These are phyloP conservation scores for Trichacis sp. DNA, from an alignment of 2,888 invertebrate species.

Conservation along the genomic window DNA sequence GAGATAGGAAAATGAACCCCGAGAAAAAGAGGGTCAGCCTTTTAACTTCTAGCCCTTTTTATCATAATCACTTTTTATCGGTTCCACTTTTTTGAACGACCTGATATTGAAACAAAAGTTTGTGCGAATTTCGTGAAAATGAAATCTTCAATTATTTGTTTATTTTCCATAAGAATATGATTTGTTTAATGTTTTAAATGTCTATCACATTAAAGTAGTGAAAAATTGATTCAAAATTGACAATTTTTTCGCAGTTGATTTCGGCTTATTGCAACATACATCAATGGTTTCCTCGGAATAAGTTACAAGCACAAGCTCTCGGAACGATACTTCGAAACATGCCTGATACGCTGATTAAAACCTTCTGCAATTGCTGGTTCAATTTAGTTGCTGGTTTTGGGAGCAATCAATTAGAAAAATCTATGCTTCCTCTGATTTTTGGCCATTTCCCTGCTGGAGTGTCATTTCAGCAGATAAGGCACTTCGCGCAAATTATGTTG, in stretches of 20 bases:
- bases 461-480: conserved; percentile 66
- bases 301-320: conserved; percentile 58
- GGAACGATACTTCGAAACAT: conserved; percentile 58
- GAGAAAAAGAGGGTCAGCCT: too few relatives aligned
- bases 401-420: conserved; percentile 67
- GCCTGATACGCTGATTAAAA: conserved; percentile 57
- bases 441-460: conserved; percentile 68
- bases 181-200: too few relatives aligned
- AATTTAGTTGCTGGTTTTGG: conserved; percentile 70
- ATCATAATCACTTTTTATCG: too few relatives aligned
- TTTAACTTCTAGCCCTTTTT: too few relatives aligned
- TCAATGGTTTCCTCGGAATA: conserved; percentile 63
- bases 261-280: conserved; percentile 63
- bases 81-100: too few relatives aligned
- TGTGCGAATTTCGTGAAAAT: too few relatives aligned
- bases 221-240: too few relatives aligned
- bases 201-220: too few relatives aligned
- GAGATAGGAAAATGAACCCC: too few relatives aligned
- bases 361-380: conserved; percentile 69
- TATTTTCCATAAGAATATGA: too few relatives aligned
- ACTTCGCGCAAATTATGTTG: conserved; percentile 63
- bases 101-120: too few relatives aligned
- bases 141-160: too few relatives aligned
- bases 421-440: conserved; percentile 63
- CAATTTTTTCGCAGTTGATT: conserved; percentile 67